phyloP scores from a whole-genome alignment of 30 jellyfish, hydroid and myxozoan genomes.

The Aurelia aurita region DNA sequence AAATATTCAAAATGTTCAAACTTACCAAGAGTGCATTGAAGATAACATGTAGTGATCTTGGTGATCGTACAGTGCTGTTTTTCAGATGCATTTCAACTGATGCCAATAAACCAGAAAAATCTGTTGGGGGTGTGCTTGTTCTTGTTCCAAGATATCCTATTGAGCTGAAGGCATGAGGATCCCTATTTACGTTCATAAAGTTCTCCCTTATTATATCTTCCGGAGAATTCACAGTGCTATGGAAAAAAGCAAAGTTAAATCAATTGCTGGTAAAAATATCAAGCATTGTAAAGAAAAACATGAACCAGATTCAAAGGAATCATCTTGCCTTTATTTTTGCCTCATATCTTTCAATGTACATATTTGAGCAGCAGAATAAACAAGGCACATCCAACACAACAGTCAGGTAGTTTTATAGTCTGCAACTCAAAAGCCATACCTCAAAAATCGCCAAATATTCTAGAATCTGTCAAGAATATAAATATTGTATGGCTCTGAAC shows the following conservation, averaged over 20 bases:
- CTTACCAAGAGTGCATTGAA: constrained; percentile 95
- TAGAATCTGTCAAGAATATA: background rate
- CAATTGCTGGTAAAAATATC: too few relatives aligned
- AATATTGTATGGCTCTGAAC: background rate
- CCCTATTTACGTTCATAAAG: constrained; percentile 83
- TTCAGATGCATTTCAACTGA: constrained; percentile 83
- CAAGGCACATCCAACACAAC: too few relatives aligned
- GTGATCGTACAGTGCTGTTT: constrained; percentile 94
- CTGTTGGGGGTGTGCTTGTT: constrained; percentile 86
- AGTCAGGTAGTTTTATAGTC: too few relatives aligned
- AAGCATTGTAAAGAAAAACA: too few relatives aligned
- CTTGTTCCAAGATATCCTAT: constrained; percentile 94
- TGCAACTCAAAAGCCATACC: too few relatives aligned
- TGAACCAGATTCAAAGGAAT: too few relatives aligned
- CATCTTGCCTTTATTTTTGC: background rate
- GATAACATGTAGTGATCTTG: constrained; percentile 88
- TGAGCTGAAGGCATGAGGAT: constrained; percentile 96
- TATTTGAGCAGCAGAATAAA: too few relatives aligned
- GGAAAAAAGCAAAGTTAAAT: background rate
- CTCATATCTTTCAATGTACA: too few relatives aligned
- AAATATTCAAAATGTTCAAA: background rate
- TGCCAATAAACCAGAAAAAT: constrained; percentile 74
- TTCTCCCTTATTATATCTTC: constrained; percentile 91
- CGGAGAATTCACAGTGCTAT: constrained; percentile 72
- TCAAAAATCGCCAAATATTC: too few relatives aligned